These are phyloP conservation scores for Metellina segmentata DNA, from an alignment of 2,888 invertebrate genomes.

Conservation along the genomic window DNA sequence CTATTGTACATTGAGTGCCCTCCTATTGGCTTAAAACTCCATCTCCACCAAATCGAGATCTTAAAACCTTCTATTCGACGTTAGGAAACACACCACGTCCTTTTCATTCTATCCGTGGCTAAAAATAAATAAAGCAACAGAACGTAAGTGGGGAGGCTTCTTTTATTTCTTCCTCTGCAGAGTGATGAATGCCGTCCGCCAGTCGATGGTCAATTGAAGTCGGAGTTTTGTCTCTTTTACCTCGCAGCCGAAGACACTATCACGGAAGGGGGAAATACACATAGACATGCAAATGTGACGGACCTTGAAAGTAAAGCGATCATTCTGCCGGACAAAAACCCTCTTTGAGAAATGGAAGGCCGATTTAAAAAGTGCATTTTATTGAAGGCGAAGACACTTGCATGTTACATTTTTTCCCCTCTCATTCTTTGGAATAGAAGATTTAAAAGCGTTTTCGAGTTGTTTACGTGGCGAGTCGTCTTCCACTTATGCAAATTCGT, in stretches of 20 bases:
- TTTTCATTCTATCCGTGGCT: background rate
- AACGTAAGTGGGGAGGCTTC: background rate
- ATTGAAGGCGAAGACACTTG: constrained; percentile 25
- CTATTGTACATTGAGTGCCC: too few relatives aligned
- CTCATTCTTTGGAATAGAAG: constrained; percentile 33
- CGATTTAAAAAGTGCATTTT: constrained; percentile 54
- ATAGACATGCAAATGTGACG: constrained; percentile 61
- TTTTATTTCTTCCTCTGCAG: background rate
- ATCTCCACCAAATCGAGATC: too few relatives aligned
- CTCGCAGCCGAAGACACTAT: background rate
- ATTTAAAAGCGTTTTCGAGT: constrained; percentile 59
- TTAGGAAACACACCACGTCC: constrained; percentile 37
- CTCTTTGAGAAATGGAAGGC: constrained; percentile 45
- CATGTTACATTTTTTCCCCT: background rate
- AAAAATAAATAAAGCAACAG: constrained; percentile 15
- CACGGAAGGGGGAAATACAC: constrained; percentile 21
- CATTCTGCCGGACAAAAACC: constrained; percentile 42
- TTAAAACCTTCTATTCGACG: background rate
- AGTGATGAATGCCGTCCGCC: constrained; percentile 22
- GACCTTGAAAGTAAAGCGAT: constrained; percentile 31
- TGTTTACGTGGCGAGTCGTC: constrained; percentile 40
- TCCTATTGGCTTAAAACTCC: too few relatives aligned
- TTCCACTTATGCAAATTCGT: constrained; percentile 45
- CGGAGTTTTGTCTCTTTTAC: constrained; percentile 18
- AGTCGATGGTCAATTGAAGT: constrained; percentile 44